phyloP scores from a whole-genome alignment of 2,888 invertebrate genomes.

The Aleiodes testaceus region DNA sequence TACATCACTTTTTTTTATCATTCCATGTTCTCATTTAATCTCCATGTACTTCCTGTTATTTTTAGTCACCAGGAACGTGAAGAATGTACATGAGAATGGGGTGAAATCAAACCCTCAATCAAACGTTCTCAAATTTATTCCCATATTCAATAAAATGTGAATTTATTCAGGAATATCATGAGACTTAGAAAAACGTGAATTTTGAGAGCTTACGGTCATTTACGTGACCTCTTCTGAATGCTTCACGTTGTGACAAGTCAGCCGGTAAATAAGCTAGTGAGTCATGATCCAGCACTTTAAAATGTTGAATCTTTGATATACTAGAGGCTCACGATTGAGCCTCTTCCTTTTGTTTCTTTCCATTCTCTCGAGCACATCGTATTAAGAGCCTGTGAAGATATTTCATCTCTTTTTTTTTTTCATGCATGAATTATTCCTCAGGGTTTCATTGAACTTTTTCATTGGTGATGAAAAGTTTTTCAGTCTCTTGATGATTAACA shows the following conservation, averaged over 20 bases:
- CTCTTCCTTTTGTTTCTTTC: not conserved
- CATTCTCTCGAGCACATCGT: not conserved
- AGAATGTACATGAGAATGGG: no score
- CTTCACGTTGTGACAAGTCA: slow-evolving; percentile 30
- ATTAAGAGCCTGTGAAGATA: no score
- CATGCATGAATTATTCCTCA: no score
- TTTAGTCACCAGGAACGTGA: no score
- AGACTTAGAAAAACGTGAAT: not conserved
- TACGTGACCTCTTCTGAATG: slow-evolving; percentile 1
- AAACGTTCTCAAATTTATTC: no score
- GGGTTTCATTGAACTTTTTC: no score
- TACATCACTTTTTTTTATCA: not conserved
- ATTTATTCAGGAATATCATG: not conserved
- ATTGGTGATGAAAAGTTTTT: not conserved
- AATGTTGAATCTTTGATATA: slow-evolving; percentile 21
- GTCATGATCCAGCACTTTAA: slow-evolving; percentile 28
- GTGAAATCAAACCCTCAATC: no score
- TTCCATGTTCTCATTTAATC: no score
- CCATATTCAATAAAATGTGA: slow-evolving; percentile 1
- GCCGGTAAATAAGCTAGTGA: slow-evolving; percentile 37
- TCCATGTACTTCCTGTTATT: no score
- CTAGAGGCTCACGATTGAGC: not conserved
- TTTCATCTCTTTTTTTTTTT: not conserved
- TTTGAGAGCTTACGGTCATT: slow-evolving; percentile 1
- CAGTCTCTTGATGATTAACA: slow-evolving; percentile 3